Evolutionary conservation across 2,113 vertebrate species (phyloP), one percentile per base, ranked within the genome.

Genomic region (Sphyrna mokarran): DNA sequence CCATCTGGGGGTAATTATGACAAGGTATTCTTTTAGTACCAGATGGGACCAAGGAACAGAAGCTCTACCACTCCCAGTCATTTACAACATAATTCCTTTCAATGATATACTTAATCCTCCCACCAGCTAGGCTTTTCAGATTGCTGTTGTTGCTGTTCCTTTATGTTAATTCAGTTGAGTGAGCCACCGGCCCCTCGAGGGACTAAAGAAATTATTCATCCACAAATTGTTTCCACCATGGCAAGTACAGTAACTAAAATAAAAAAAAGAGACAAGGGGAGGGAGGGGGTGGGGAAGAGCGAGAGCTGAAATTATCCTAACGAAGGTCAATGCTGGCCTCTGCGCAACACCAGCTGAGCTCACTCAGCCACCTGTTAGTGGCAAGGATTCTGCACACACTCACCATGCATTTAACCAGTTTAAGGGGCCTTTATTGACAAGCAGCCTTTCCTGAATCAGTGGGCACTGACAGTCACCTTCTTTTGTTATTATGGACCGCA

Each of bases 21-120:
- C 98, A 98, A 99, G 98, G 98, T 99, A 99, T 98, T 99, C 99
- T 99, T 99, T 98, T 98, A 99, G 98, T 98, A 98, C 98, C 99
- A 99, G 99, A 99, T 99, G 99, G 98, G 98, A 98, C 97, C 97
- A 97, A 97, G 97, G 97, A 98, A 98, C 97, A 97, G 97, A 98
- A 98, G 98, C 98, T 97, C 97, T 96, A 97, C 97, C 97, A 98
- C 98, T 98, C 98, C 98, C 98, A 97, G 98, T 98, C 98, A 99
- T 99, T 99, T 99, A 99, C 98, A 98, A 98, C 98, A 98, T 98
- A 98, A 98, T 98, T 98, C 98, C 98, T 99, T 99, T 99, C 99
- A 99, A 98, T 98, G 98, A 98, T 99, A 99, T 98, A 99, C 98
- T 99, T 99, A 99, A 99, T 99, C 98, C 98, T 98, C 98, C 99